Evolutionary conservation across 2,113 vertebrate genomes (phyloP).

Genomic region (Panthera leo): DNA sequence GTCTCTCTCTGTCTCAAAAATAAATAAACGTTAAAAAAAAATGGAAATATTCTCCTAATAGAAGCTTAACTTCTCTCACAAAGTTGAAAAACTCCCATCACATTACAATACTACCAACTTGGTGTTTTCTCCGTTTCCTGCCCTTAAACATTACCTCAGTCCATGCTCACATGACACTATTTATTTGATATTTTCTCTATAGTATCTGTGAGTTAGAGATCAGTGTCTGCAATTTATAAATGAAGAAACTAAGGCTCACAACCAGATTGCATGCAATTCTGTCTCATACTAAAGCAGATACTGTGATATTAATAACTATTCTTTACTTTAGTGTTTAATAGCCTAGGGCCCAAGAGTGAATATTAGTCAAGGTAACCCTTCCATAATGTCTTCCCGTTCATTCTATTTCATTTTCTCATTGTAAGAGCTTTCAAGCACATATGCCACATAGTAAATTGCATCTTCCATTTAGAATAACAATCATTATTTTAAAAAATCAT

Average conservation of each 20-base stretch:
- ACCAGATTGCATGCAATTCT: not conserved
- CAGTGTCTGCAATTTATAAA: not conserved
- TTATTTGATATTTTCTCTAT: not conserved
- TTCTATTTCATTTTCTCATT: constrained; percentile 44
- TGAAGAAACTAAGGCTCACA: not conserved
- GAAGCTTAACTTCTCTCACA: not conserved
- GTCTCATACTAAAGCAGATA: not conserved
- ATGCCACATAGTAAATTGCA: not conserved
- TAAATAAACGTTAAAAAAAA: no score
- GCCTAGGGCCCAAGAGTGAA: not conserved
- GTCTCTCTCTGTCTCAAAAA: no score
- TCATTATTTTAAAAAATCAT: not conserved
- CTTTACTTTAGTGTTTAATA: not conserved
- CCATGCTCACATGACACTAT: not conserved
- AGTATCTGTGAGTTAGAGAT: not conserved
- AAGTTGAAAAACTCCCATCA: not conserved
- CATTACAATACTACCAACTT: not conserved
- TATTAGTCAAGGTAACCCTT: not conserved
- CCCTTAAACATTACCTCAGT: not conserved
- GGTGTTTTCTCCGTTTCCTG: not conserved
- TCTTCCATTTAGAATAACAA: not conserved
- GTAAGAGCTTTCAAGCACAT: not conserved
- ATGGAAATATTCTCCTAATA: not conserved
- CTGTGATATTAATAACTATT: not conserved
- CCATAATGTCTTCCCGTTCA: not conserved